Evolutionary conservation across 2,113 vertebrate species (phyloP).

Genomic region (Ranitomeya imitator): DNA sequence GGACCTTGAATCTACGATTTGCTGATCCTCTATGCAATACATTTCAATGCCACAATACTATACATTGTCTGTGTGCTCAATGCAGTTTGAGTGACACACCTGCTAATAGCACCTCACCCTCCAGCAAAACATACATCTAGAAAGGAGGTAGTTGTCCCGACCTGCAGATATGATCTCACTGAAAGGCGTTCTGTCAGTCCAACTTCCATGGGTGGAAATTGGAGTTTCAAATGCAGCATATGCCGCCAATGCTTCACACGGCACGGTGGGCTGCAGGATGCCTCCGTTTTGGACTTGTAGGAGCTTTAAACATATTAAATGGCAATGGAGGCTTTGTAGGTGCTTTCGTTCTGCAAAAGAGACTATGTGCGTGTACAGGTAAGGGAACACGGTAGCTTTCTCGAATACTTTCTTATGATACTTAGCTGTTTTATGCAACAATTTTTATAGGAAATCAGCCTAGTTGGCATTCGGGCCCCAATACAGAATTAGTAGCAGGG

Average conservation of each 20-base stretch:
- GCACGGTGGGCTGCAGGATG: not conserved
- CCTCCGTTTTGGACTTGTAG: not conserved
- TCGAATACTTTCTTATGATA: not conserved
- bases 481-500: too few species aligned
- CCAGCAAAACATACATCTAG: not conserved
- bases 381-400: not conserved
- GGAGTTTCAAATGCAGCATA: slow-evolving; percentile 32
- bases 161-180: slow-evolving; percentile 14
- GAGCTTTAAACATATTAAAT: not conserved
- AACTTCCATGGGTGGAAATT: not conserved
- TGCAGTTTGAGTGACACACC: not conserved
- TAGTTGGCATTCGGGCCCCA: too few species aligned
- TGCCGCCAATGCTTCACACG: not conserved
- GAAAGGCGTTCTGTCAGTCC: not conserved
- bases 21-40: too few species aligned
- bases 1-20: too few species aligned
- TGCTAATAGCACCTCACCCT: not conserved
- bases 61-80: not conserved
- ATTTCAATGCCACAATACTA: too few species aligned
- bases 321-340: not conserved
- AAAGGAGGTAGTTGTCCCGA: not conserved
- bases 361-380: not conserved
- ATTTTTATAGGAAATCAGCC: not conserved
- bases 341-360: slow-evolving; percentile 3
- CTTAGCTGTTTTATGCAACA: not conserved